Base-by-base conservation (phyloP, 2,113 vertebrate genomes). In the Bubo blakistoni region DNA sequence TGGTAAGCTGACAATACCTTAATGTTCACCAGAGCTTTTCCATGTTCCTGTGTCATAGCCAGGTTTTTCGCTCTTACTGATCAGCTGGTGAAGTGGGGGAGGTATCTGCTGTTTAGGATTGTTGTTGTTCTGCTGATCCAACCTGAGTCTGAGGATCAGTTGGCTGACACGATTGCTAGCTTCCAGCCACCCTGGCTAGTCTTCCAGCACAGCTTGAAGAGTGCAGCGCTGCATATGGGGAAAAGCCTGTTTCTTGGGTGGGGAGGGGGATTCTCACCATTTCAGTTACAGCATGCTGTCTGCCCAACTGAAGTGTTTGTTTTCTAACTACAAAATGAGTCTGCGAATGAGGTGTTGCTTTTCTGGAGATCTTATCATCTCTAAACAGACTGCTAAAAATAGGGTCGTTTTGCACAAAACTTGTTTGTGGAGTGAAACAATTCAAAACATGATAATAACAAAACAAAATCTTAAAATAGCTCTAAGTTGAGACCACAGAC, bases 401-500 rank as follows among this genome's bases (percentile, higher is more conserved):
- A 94, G 92, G 84, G 62, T 90, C 62, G 0, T 95, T 96, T 95
- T 90, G 90, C 89, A 95, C 81, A 95, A 42, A 87, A 92, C 89
- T 96, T 97, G 95, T 96, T 97, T 97, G 89, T 90, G 89, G 84
- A 88, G 81, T 22, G 76, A 91, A 97, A 95, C 95, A 90, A 96
- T 96, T 95, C 87, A 82, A 95, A 96, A 88, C 94, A 90, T 8
- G 58, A 74, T 87, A 90, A 95, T 80, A 97, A 71, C 91, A 92
- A 95, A 97, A 90, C 84, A 95, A 91, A 95, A 91, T 62, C 94
- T 81, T 90, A 95, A 97, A 97, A 96, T 95, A 97, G 95, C 94
- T 86, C 47, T 0, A 51, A 93, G 79, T 91, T 3, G 67, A 95
- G 96, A 94, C 88, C 96, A 95, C 92, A 96, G 92, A 13, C 51